Conservation (phyloP, 2,797 vertebrate species). For the Sphenodon punctatus region DNA sequence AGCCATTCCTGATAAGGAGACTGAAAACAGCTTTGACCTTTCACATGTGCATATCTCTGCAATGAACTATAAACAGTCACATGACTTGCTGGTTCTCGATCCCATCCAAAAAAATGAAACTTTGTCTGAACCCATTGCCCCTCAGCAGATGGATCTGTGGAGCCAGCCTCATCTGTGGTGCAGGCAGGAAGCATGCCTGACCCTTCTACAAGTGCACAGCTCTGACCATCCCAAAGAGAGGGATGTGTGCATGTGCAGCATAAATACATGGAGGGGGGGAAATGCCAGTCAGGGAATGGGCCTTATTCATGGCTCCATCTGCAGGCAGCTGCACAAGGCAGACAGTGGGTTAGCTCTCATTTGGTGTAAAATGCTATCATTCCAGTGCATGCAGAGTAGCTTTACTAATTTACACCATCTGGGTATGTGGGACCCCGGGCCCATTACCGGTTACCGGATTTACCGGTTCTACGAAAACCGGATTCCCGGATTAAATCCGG, state of each 20-base stretch:
- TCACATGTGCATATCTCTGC: constrained; percentile 66
- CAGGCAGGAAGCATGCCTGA: neutral
- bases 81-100: constrained; percentile 36
- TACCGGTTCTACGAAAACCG: too few relatives aligned
- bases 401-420: neutral
- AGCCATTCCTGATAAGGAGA: constrained; percentile 73
- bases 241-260: too few relatives aligned
- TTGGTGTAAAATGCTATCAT: neutral
- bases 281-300: neutral
- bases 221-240: neutral
- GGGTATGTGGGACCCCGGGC: neutral
- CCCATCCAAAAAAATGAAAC: constrained; percentile 41
- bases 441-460: too few relatives aligned
- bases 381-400: neutral
- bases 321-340: neutral
- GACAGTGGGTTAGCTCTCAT: neutral
- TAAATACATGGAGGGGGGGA: too few relatives aligned
- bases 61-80: constrained; percentile 8
- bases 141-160: neutral
- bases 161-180: neutral
- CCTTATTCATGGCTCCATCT: neutral
- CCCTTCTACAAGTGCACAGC: neutral
- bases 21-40: constrained; percentile 79
- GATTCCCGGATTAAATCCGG: too few relatives aligned
- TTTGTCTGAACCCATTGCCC: neutral